Conservation (phyloP, 2,113 vertebrate genomes). For the Phoenicopterus ruber region DNA sequence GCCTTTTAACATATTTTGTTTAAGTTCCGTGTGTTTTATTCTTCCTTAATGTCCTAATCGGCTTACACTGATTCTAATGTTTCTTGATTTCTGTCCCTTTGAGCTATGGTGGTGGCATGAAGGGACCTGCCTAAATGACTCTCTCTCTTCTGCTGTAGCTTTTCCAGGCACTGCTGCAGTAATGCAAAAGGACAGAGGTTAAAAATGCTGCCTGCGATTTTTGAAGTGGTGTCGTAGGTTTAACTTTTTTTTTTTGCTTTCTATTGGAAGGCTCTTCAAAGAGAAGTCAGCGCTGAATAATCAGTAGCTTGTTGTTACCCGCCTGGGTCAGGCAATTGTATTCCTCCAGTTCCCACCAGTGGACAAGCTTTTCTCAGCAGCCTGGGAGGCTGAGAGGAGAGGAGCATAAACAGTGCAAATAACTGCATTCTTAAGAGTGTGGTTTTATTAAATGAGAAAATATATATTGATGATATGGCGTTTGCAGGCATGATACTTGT, state of each 20-base stretch:
- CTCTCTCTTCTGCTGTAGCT: background rate
- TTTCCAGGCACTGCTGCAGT: slow-evolving; percentile 10
- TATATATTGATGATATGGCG: background rate
- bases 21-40: background rate
- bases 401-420: background rate
- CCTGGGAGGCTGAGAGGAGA: background rate
- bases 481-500: background rate
- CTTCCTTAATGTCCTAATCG: background rate
- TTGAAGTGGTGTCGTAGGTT: background rate
- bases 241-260: background rate
- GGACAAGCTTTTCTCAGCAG: background rate
- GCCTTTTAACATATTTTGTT: background rate
- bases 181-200: slow-evolving; percentile 53
- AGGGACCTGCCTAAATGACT: background rate
- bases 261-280: background rate
- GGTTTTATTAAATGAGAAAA: background rate
- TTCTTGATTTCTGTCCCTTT: slow-evolving; percentile 33
- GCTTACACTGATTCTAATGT: background rate
- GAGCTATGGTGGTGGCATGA: background rate
- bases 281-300: background rate
- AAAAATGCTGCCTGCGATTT: slow-evolving; percentile 1
- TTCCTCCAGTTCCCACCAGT: background rate
- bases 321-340: background rate
- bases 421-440: background rate
- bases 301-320: background rate